These are phyloP conservation scores for Trichogramma evanescens DNA, from an alignment of 2,888 invertebrate genomes.

Conservation along the genomic window DNA sequence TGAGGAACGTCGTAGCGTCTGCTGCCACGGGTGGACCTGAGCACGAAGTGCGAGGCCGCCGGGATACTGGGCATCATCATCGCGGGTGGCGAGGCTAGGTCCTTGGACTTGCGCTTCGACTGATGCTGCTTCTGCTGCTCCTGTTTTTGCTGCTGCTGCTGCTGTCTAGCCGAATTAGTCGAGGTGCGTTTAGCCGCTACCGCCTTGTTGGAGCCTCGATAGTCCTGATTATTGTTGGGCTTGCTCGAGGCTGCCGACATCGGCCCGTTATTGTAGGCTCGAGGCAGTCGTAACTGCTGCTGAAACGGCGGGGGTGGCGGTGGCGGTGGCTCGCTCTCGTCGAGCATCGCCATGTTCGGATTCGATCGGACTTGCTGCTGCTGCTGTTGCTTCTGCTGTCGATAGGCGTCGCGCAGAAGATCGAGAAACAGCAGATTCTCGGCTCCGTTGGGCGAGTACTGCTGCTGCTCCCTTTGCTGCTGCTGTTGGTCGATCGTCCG, in stretches of 20 bases:
- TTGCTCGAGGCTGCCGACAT: background rate
- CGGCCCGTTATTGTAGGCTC: no score
- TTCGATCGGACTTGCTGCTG: conserved; percentile 18
- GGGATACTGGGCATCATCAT: conserved; percentile 47
- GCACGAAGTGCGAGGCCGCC: conserved; percentile 67
- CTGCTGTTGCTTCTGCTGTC: conserved; percentile 29
- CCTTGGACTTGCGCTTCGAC: conserved; percentile 26
- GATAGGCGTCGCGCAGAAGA: conserved; percentile 23
- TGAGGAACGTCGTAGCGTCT: conserved; percentile 71
- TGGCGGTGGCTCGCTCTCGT: conserved; percentile 25
- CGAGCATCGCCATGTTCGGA: no score
- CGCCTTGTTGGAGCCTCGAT: no score
- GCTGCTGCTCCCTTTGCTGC: no score
- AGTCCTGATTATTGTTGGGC: no score
- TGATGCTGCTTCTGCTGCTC: conserved; percentile 8
- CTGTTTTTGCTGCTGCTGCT: no score
- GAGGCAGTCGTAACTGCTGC: no score
- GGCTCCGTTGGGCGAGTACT: no score
- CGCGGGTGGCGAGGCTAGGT: conserved; percentile 19
- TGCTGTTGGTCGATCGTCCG: no score
- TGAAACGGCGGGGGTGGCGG: conserved; percentile 11
- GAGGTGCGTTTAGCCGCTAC: no score
- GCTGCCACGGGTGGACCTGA: conserved; percentile 60
- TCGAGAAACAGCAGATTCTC: no score
- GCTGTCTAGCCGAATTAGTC: no score